phyloP scores from a whole-genome alignment of 1,140 invertebrate genomes.

The Achroia grisella region DNA sequence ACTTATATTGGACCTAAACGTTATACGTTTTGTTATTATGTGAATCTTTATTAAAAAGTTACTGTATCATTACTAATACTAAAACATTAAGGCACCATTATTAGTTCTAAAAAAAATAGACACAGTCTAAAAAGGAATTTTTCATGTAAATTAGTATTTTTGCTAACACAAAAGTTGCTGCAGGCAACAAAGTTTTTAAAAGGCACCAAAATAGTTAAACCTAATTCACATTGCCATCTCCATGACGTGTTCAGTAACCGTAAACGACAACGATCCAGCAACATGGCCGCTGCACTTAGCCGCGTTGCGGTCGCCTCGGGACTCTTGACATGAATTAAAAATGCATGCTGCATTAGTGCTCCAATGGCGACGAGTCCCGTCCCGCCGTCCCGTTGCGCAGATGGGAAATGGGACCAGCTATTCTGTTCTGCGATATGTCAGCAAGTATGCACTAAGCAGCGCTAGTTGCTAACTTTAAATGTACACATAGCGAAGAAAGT shows the following conservation, averaged over 20 bases:
- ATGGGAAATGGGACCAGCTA: not conserved
- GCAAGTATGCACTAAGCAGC: not conserved
- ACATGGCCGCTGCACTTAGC: slow-evolving; percentile 26
- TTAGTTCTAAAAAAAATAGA: no score
- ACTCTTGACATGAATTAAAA: slow-evolving; percentile 61
- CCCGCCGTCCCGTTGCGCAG: slow-evolving; percentile 1
- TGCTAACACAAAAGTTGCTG: no score
- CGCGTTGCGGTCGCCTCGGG: slow-evolving; percentile 28
- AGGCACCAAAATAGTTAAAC: no score
- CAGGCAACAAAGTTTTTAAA: no score
- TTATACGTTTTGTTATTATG: no score
- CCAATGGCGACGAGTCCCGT: slow-evolving; percentile 25
- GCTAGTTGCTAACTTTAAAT: not conserved
- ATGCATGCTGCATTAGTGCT: slow-evolving; percentile 52
- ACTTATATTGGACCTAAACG: no score
- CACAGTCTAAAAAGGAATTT: no score
- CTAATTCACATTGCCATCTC: not conserved
- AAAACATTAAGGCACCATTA: no score
- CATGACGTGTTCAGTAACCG: slow-evolving; percentile 13
- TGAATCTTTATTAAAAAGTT: no score
- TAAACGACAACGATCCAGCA: slow-evolving; percentile 16
- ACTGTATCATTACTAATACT: no score
- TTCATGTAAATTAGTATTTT: no score
- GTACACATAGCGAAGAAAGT: no score
- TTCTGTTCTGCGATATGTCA: not conserved